Base-by-base conservation (phyloP, 2,797 vertebrate species). In the Prunella strophiata region DNA sequence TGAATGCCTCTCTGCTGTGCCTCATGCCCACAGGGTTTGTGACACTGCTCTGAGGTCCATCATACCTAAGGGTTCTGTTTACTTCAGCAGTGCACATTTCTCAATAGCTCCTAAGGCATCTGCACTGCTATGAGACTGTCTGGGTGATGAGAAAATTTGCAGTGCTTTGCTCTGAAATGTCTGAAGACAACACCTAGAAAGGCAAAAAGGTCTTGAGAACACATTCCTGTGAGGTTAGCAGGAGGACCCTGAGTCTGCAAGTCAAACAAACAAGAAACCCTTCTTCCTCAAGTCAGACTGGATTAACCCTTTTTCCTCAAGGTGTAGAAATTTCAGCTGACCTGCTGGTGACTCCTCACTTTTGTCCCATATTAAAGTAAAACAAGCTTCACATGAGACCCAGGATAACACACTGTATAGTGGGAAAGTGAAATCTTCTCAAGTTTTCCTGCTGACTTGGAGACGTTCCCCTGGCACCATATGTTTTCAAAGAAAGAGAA, bases 331-430 rank as follows among this genome's bases (percentile, higher is more conserved):
- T 45, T 63, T 70, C 65, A 74, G n/a, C 22, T 55, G 68, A 82
- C 55, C 38, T 45, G 71, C 59, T 85, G 47, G 36, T 38, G 42
- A 67, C 58, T 68, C 12, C 59, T 71, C 19, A 29, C 43, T 90
- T 79, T 9, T 34, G 38, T 57, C 45, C 50, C 22, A 7, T 1
- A 1, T 74, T 74, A 36, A 73, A 73, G 29, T 34, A 30, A 50
- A 73, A 54, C 13, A 62, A 59, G 20, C 14, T 88, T 76, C 65
- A 55, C 32, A 25, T 6, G 1, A 80, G 27, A 82, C 20, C 7
- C 17, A 12, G n/a, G n/a, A 38, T 29, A 50, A 68, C 13, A n/a
- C 0, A 2, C 13, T 38, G 0, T 25, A 20, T 22, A 16, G 45
- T 16, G 36, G 18, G 66, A 38, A 51, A 63, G 10, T 13, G 13